A percentile compares a stretch with the other conserved stretches of the same genome.
These are phyloP conservation scores for Meles meles DNA, from an alignment of 2,113 vertebrate species.

Conservation along the genomic window DNA sequence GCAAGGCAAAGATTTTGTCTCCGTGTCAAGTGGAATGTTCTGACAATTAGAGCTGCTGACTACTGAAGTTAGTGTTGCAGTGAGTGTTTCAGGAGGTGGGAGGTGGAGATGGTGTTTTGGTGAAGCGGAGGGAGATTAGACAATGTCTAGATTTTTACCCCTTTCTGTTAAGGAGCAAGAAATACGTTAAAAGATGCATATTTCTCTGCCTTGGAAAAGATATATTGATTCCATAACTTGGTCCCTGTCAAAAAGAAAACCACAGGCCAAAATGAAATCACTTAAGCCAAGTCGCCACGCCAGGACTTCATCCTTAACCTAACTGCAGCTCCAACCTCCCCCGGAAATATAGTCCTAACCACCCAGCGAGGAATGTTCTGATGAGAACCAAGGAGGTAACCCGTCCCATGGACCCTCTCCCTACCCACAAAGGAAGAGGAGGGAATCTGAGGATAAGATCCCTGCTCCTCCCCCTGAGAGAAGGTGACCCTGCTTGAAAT, in stretches of 20 bases:
- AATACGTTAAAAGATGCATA: fast-evolving
- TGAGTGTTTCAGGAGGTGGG: not conserved
- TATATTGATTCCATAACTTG: not conserved
- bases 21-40: fast-evolving
- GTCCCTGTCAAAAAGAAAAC: not conserved
- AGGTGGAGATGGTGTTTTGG: fast-evolving
- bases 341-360: not conserved
- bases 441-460: not conserved
- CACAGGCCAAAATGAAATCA: not conserved
- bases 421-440: no score
- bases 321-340: no score
- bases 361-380: not conserved
- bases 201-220: not conserved
- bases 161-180: not conserved
- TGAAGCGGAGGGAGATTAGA: fast-evolving
- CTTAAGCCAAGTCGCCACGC: not conserved
- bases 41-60: no score
- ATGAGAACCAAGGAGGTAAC: not conserved
- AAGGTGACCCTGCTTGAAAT: not conserved
- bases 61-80: not conserved
- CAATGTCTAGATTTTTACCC: fast-evolving
- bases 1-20: not conserved
- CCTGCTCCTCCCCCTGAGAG: not conserved
- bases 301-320: not conserved
- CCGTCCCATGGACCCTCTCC: not conserved